These are phyloP conservation scores for Microctonus brassicae DNA, from an alignment of 2,888 invertebrate species.

Conservation along the genomic window DNA sequence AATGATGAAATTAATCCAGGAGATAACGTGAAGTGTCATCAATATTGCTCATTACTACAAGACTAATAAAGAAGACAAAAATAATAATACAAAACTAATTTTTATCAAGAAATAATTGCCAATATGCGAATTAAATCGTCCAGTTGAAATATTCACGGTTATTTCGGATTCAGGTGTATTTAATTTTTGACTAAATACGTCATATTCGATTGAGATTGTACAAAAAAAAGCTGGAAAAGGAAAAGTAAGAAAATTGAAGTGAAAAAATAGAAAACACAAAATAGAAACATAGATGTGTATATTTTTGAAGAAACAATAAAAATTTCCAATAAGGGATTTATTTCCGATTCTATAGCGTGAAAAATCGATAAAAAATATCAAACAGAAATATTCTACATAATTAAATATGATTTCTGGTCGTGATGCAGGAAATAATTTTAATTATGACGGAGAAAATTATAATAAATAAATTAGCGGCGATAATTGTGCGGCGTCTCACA, in stretches of 20 bases:
- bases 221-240: constrained; percentile 35
- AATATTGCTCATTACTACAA: constrained; percentile 55
- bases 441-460: constrained; percentile 8
- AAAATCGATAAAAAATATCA: too few relatives aligned
- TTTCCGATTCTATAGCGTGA: constrained; percentile 7
- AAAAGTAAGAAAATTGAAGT: constrained; percentile 3
- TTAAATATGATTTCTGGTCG: constrained; percentile 8
- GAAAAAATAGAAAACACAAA: constrained; percentile 14
- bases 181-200: constrained; percentile 31
- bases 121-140: constrained; percentile 9
- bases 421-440: not conserved
- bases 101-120: not conserved
- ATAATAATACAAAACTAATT: not conserved
- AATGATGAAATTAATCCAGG: not conserved
- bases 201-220: constrained; percentile 40
- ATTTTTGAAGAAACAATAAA: constrained; percentile 43
- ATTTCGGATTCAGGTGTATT: constrained; percentile 28
- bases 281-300: constrained; percentile 42
- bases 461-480: constrained; percentile 23
- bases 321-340: constrained; percentile 26
- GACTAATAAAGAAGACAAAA: constrained; percentile 29
- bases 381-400: not conserved
- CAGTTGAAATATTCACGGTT: constrained; percentile 8
- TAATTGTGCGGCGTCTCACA: constrained; percentile 33
- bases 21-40: constrained; percentile 49